phyloP scores from a whole-genome alignment of 2,113 vertebrate species.

The Hypanus sabinus region DNA sequence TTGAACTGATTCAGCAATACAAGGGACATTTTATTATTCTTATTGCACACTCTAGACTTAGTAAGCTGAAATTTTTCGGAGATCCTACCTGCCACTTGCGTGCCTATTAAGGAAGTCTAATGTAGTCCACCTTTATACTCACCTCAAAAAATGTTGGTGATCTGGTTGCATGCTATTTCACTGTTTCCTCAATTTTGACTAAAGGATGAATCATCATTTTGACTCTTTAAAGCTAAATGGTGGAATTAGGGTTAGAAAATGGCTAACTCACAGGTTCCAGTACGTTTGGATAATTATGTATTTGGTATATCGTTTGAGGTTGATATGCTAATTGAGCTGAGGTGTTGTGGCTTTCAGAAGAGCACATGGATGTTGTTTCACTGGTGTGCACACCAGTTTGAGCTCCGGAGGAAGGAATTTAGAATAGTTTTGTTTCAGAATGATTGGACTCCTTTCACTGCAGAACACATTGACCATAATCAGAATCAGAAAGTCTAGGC shows the following conservation, averaged over 20 bases:
- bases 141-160: not conserved
- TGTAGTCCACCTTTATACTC: not conserved
- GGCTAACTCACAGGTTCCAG: too few species aligned
- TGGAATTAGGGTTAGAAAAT: not conserved
- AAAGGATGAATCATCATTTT: not conserved
- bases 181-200: not conserved
- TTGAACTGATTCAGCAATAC: not conserved
- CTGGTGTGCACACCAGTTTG: not conserved
- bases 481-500: not conserved
- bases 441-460: not conserved
- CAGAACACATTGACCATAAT: not conserved
- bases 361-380: not conserved
- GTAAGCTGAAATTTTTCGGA: not conserved
- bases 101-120: not conserved
- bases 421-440: not conserved
- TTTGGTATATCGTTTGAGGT: not conserved
- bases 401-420: not conserved
- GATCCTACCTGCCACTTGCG: not conserved
- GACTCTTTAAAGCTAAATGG: not conserved
- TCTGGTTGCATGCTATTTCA: not conserved
- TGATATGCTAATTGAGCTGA: not conserved
- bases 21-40: not conserved
- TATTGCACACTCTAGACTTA: not conserved
- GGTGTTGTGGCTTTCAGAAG: not conserved
- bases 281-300: not conserved